phyloP scores from a whole-genome alignment of 2,113 vertebrate genomes.

The Vulpes ferrilata region DNA sequence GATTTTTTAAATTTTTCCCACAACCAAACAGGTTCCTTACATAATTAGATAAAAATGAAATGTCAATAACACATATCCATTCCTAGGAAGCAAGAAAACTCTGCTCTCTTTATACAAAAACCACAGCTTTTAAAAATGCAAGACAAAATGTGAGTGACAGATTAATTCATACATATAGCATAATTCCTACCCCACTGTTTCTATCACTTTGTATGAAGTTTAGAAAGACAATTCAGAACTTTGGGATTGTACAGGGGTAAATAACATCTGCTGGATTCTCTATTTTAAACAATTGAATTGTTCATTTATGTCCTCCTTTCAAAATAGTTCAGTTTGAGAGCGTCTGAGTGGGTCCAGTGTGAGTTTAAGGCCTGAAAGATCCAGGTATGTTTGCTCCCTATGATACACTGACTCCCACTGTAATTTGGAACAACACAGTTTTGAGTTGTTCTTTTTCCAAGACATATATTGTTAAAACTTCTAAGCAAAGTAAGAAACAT shows the following conservation, averaged over 20 bases:
- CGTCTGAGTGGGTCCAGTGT: neutral
- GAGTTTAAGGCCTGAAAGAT: neutral
- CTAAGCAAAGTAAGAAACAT: neutral
- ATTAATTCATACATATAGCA: neutral
- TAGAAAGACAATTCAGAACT: neutral
- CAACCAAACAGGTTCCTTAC: neutral
- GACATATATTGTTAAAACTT: neutral
- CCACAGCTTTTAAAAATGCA: neutral
- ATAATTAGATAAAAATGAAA: neutral
- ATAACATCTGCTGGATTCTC: neutral
- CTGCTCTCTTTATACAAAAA: neutral
- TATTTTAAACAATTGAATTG: neutral
- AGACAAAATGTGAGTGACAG: neutral
- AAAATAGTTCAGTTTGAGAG: neutral
- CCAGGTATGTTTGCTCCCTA: neutral
- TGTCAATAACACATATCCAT: neutral
- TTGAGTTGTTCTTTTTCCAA: neutral
- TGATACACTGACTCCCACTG: rapidly evolving
- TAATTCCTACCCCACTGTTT: neutral
- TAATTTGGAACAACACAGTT: neutral
- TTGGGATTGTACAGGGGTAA: neutral
- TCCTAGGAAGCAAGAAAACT: neutral
- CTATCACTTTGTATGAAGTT: neutral
- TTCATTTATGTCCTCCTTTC: neutral
- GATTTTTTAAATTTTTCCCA: neutral